These are phyloP conservation scores for Tolmerus cingulatus DNA, from an alignment of 2,888 invertebrate species.

Conservation along the genomic window DNA sequence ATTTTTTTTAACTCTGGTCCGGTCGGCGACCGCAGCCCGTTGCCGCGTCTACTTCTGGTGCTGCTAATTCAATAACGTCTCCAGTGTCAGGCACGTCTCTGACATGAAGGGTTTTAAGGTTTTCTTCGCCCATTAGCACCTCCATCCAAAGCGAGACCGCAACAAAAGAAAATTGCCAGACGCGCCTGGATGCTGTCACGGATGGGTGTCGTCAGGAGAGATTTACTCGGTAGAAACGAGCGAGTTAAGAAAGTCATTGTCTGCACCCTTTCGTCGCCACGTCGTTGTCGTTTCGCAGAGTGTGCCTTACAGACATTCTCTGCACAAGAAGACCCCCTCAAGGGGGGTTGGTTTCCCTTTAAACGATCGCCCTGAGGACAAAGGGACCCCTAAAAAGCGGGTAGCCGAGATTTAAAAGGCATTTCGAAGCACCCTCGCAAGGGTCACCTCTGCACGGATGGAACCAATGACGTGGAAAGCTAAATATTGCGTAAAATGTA, in stretches of 20 bases:
- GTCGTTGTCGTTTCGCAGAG: not conserved
- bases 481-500: slow-evolving; percentile 45
- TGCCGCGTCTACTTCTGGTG: not conserved
- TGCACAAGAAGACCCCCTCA: not conserved
- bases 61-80: slow-evolving; percentile 22
- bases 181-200: slow-evolving; percentile 21
- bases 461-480: slow-evolving; percentile 45
- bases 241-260: not conserved
- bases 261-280: not conserved
- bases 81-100: slow-evolving; percentile 6
- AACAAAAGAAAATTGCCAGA: slow-evolving; percentile 21
- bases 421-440: not conserved
- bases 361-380: not conserved
- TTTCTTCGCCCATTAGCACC: slow-evolving; percentile 6
- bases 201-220: not conserved
- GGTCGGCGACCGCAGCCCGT: not conserved
- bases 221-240: not conserved
- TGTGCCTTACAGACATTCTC: not conserved
- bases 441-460: not conserved
- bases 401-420: not conserved
- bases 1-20: not conserved
- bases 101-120: not conserved
- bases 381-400: not conserved
- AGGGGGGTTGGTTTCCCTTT: not conserved
- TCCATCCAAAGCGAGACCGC: not conserved